Evolutionary conservation across 2,888 invertebrate genomes (phyloP).

Genomic region (Philereme transversata): DNA sequence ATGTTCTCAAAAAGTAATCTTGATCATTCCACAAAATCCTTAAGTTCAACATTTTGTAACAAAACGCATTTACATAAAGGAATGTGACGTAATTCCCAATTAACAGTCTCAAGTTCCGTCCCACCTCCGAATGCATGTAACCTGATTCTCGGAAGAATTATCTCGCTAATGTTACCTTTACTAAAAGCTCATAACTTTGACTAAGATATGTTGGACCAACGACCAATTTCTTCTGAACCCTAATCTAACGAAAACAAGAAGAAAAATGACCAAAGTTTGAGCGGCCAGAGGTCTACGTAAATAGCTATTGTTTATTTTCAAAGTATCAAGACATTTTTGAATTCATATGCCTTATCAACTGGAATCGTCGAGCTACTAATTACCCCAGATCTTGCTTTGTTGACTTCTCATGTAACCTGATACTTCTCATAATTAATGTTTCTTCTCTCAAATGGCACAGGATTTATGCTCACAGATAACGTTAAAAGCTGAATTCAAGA

Average conservation of each 20-base stretch:
- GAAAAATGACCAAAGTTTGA: not conserved
- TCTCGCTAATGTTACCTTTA: constrained; percentile 68
- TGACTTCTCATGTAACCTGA: constrained; percentile 51
- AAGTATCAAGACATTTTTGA: constrained; percentile 40
- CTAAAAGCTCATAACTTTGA: constrained; percentile 56
- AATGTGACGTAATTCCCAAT: constrained; percentile 57
- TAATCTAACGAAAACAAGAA: constrained; percentile 7
- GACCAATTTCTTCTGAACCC: constrained; percentile 47
- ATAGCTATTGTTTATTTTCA: constrained; percentile 40
- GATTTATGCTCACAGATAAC: constrained; percentile 42
- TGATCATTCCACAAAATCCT: constrained; percentile 31
- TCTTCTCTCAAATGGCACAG: constrained; percentile 42
- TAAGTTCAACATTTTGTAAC: constrained; percentile 46
- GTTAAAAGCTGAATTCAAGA: constrained; percentile 41
- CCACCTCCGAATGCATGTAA: constrained; percentile 56
- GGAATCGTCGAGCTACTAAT: constrained; percentile 58
- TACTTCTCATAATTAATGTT: constrained; percentile 46
- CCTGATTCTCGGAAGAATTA: constrained; percentile 65
- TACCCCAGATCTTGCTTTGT: constrained; percentile 53
- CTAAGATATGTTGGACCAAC: constrained; percentile 56
- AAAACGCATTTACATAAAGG: constrained; percentile 54
- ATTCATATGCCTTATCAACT: constrained; percentile 40
- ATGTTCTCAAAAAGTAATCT: too few relatives aligned
- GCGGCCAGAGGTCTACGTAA: constrained; percentile 32
- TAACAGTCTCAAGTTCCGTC: constrained; percentile 63